Percentiles rank a stretch among this genome's conserved stretches.
Evolutionary conservation across 1,140 invertebrate species (phyloP).

Genomic region (Diabrotica undecimpunctata): DNA sequence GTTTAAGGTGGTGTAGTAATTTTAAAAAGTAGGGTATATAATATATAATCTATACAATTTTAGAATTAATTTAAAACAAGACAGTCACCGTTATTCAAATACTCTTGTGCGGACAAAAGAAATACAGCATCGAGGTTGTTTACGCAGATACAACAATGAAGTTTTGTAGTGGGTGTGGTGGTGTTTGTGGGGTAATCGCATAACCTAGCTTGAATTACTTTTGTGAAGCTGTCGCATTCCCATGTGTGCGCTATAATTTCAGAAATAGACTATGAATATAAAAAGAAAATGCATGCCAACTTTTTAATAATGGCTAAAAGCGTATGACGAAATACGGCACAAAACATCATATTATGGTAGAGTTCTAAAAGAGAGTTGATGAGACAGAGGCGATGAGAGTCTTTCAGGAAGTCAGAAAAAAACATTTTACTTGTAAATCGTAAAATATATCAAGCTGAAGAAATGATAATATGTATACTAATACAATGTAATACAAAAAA

Average conservation of each 20-base stretch:
- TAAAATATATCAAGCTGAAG: no score
- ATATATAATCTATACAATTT: no score
- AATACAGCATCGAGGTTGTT: not conserved
- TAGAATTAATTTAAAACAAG: no score
- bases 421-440: no score
- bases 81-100: no score
- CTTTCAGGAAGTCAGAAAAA: no score
- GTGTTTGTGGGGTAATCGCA: not conserved
- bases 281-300: not conserved
- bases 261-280: not conserved
- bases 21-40: no score
- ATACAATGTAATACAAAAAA: no score
- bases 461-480: no score
- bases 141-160: not conserved
- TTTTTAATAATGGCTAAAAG: not conserved
- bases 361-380: no score
- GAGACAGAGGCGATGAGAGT: no score
- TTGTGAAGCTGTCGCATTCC: not conserved
- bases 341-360: not conserved
- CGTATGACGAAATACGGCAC: not conserved
- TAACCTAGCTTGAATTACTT: not conserved
- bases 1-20: no score
- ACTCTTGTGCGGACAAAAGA: not conserved
- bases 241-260: constrained; percentile 2
- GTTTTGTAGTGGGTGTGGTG: not conserved